Evolutionary conservation across 1,140 invertebrate genomes (phyloP).

Genomic region (Caenorhabditis remanei): DNA sequence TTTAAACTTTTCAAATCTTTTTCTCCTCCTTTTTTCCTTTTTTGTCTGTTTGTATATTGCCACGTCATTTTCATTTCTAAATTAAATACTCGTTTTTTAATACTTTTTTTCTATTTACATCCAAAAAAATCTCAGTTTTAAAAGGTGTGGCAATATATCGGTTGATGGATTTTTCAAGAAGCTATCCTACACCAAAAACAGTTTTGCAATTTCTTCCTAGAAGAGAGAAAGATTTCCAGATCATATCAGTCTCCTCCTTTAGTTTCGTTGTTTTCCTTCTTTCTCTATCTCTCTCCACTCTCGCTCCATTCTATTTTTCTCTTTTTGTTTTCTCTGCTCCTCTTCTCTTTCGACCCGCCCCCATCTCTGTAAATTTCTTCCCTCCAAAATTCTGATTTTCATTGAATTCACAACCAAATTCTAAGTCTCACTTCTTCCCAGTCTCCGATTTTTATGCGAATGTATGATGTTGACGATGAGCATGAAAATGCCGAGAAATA

Average conservation of each 20-base stretch:
- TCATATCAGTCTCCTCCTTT: background rate
- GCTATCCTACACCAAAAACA: background rate
- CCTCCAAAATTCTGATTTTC: background rate
- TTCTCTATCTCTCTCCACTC: background rate
- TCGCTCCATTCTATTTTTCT: background rate
- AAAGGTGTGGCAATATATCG: conserved; percentile 49
- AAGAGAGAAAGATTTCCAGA: conserved; percentile 37
- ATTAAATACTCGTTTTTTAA: background rate
- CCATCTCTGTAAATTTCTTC: background rate
- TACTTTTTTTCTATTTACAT: background rate
- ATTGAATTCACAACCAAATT: conserved; percentile 6
- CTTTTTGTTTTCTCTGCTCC: background rate
- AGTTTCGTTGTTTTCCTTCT: background rate
- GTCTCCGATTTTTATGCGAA: conserved; percentile 2
- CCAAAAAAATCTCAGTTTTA: conserved; percentile 45
- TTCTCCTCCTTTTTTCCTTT: background rate
- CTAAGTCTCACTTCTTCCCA: conserved; percentile 4
- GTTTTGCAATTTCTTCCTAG: background rate
- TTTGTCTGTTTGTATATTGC: conserved; percentile 41
- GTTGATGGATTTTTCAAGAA: background rate
- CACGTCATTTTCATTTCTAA: conserved; percentile 11
- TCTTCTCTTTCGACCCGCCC: background rate
- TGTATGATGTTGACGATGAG: conserved; percentile 8
- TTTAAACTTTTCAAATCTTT: background rate
- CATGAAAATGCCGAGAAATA: background rate